Conservation (phyloP, 2,113 vertebrate species). For the Anguilla rostrata region DNA sequence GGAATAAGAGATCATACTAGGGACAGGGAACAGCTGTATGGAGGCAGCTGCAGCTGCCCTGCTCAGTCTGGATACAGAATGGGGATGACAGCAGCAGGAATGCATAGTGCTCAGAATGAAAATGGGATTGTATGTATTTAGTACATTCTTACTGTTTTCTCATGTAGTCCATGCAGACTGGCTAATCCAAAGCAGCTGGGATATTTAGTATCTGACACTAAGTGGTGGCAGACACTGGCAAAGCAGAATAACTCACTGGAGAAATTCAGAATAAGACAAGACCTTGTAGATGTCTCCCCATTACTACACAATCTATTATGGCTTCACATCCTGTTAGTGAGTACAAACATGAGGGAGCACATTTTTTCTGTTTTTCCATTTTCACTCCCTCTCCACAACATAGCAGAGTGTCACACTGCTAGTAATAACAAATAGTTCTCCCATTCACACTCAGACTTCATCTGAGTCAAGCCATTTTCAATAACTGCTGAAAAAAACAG, state of each 20-base stretch:
- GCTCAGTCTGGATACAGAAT: background rate
- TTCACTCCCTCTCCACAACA: background rate
- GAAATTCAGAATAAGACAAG: no score
- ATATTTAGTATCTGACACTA: background rate
- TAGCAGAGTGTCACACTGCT: background rate
- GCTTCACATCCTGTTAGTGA: background rate
- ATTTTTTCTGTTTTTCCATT: background rate
- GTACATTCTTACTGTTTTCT: background rate
- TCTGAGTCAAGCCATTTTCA: background rate
- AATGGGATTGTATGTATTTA: background rate
- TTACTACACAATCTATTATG: background rate
- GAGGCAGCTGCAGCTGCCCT: background rate
- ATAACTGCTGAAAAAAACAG: conserved; percentile 8
- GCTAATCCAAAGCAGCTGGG: background rate
- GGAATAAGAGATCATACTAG: background rate
- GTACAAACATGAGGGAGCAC: background rate
- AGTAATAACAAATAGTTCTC: background rate
- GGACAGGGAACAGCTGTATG: background rate
- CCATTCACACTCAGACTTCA: background rate
- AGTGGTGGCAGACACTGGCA: background rate
- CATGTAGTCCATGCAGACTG: background rate
- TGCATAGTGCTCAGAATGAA: background rate
- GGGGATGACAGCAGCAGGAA: background rate
- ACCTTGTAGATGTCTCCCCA: no score
- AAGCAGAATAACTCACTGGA: background rate